Conservation (phyloP, 1,140 invertebrate species). For the Polypedilum pembai region DNA sequence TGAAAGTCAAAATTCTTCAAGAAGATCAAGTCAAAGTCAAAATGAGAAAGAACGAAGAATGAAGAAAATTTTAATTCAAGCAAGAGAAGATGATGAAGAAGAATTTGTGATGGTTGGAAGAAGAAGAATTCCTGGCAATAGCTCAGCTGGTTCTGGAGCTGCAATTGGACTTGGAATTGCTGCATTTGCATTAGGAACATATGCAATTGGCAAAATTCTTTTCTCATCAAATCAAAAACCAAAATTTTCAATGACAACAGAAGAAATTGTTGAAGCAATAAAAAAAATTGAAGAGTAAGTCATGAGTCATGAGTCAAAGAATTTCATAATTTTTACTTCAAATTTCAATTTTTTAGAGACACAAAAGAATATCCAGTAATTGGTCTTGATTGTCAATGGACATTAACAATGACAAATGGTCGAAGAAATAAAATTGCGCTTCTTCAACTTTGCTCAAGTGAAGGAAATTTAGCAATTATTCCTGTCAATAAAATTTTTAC, state of each 20-base stretch:
- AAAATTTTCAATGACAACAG: background rate
- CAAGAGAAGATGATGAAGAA: background rate
- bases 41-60: background rate
- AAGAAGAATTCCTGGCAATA: background rate
- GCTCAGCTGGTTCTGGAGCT: background rate
- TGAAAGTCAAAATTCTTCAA: background rate
- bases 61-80: background rate
- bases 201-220: background rate
- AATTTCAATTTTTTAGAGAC: background rate
- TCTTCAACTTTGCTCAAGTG: background rate
- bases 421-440: background rate
- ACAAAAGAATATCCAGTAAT: background rate
- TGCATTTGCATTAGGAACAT: background rate
- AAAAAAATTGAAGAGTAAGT: conserved; percentile 5
- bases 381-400: background rate
- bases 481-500: background rate
- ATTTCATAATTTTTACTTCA: background rate
- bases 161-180: background rate
- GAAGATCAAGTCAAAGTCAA: background rate
- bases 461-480: conserved; percentile 4
- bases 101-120: background rate
- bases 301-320: background rate
- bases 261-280: background rate
- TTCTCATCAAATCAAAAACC: background rate
- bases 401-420: background rate